Evolutionary conservation across 2,113 vertebrate genomes (phyloP), one percentile per base, ranked within the genome.

Genomic region (Falco punctatus): DNA sequence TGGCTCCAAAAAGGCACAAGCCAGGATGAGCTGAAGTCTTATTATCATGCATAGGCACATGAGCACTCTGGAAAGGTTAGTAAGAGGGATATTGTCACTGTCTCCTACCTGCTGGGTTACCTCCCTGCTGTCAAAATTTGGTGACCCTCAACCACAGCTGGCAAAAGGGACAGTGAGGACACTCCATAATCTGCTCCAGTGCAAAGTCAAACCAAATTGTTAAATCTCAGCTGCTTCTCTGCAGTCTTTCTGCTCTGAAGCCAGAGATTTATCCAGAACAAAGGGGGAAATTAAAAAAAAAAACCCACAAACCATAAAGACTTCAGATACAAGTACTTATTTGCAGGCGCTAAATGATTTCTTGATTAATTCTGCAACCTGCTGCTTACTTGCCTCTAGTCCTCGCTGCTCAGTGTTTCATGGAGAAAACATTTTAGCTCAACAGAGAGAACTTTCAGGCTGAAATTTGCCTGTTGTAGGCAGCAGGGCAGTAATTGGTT

Each of bases 361-460:
- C 85, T 91, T 95, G 95, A 94, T 96, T 95, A 94, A 91, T 89
- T 94, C 88, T 94, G 85, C 77, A 95, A 82, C 92, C 92, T 91
- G 91, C 92, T 94, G 73, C 85, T 96, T 90, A 20, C 80, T 92
- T 51, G 32, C 69, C 83, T 86, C 85, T 79, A 83, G 81, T 82
- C 72, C 82, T 81, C 10, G 1, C 55, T 26, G 54, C 64, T 92
- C 75, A 70, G 81, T 6, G 1, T 87, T 94, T 74, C 80, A 24
- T 2, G 1, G 44, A 44, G 40, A 55, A 83, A 70, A 49, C 20
- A 17, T 77, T 90, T 85, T 8, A 91, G 79, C 55, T 88, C 18
- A 1, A 82, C 57, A 91, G 87, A 96, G 71, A 86, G 55, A 90
- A 81, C 22, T 87, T 81, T 28, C 85, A 78, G 87, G 70, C 83